Evolutionary conservation across 92 coral and sea anemone genomes (phyloP), one percentile per base, ranked within the genome.

Genomic region (Epizoanthus stellaris): DNA sequence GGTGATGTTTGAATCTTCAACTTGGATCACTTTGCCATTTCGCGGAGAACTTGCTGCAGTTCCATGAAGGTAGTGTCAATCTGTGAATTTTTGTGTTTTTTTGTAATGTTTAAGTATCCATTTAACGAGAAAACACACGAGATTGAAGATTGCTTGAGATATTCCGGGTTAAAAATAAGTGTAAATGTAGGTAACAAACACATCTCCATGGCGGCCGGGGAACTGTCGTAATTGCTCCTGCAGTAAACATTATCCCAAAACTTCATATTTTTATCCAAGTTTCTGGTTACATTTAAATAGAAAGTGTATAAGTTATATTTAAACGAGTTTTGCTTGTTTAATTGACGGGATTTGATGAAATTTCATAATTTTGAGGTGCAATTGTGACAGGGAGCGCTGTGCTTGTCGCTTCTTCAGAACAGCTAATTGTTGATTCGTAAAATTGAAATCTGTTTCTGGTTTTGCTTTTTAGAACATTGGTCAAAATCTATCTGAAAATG

Each of bases 191-290:
- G 82, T 95, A 94, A 94, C 98, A 94, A 94, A 94, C 98, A 94
- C 98, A 94, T 94, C 93, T 80, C 85, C 89, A 94, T 85, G 93
- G 89, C 89, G 85, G 94, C 80, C 94, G 69, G 81, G 77, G 71
- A 85, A 82, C 85, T 85, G 90, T 88, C 95, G 98, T 92, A 94
- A 94, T 92, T 87, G 92, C 98, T 94, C 81, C 87, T 73, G 89
- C 79, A 93, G 88, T 94, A 92, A 94, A 94, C 95, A 94, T 91
- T 90, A 80, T 39, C 85, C 89, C 85, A 85, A 85, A 88, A 87
- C 82, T 86, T 87, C 88, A 25, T 40, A 73, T 75, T 81, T 86
- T 87, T 87, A 30, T 39, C 60, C 16, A 20, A 52, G 67, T 90
- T 90, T 87, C 76, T 42, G 7, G 4, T 40, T 75, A 74, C 80